Base-by-base conservation (phyloP, 2,797 vertebrate genomes). In the Chromobotia macracanthus region DNA sequence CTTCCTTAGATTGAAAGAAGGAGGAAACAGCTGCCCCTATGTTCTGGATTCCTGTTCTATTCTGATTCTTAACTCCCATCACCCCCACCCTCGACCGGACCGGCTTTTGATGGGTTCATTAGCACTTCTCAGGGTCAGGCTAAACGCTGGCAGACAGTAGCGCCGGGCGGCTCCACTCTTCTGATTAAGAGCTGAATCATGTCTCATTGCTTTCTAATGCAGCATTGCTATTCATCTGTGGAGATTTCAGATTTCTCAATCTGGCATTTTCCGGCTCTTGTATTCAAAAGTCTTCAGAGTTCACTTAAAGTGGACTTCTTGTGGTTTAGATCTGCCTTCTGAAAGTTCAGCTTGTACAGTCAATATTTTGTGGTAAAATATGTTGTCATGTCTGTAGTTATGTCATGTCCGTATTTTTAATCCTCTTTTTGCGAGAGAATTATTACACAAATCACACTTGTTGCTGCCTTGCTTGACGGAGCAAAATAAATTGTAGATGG, bases 131-230 rank as follows among this genome's bases (percentile, higher is more conserved):
- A 35, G 74, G 61, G 21, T 86, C 35, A 53, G 51, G 75, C 53
- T 74, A 23, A 55, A 74, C 64, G 50, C 15, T 65, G 46, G 46
- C 69, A 60, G 58, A 80, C 66, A 67, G 79, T 56, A 75, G 56
- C 58, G 7, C 41, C 58, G 66, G 60, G 68, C 56, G 66, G 51
- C 68, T 58, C 48, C 23, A 48, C 77, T 80, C 74, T 73, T 51
- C 79, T 83, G 79, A 83, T 85, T 83, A 81, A 77, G 50, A 76
- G 51, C 56, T 82, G 35, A 50, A 53, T 44, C 44, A 75, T 51
- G 41, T 79, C 77, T 78, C 28, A 83, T 81, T 79, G 79, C 70
- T 81, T 65, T 85, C 70, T 84, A 77, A 84, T 85, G 71, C 48
- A 23, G 46, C 79, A 79, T 84, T 80, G 82, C 61, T 75, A 72